Conservation (phyloP, 2,888 invertebrate genomes). For the Deilephila elpenor region DNA sequence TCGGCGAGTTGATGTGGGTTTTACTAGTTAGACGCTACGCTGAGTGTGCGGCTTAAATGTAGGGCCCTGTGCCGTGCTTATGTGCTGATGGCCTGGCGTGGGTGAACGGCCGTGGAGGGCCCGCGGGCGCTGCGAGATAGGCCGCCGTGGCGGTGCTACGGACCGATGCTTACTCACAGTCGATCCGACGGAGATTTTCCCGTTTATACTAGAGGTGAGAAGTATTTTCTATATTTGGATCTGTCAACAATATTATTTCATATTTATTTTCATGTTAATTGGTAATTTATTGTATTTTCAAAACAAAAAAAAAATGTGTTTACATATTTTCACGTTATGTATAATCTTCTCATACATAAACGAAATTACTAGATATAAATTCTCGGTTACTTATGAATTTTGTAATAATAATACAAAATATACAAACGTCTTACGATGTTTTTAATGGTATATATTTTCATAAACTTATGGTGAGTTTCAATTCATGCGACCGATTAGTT, state of each 20-base stretch:
- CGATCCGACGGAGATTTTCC: constrained; percentile 94
- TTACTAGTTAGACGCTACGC: constrained; percentile 64
- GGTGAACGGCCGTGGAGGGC: constrained; percentile 83
- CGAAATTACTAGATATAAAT: too few relatives aligned
- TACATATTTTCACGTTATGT: too few relatives aligned
- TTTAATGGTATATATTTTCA: neutral
- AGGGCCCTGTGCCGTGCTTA: constrained; percentile 66
- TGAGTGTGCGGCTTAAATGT: constrained; percentile 55
- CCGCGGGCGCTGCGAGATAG: constrained; percentile 79
- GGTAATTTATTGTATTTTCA: too few relatives aligned
- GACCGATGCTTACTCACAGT: constrained; percentile 92
- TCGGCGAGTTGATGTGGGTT: constrained; percentile 68
- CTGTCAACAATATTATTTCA: neutral
- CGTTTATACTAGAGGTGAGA: constrained; percentile 90
- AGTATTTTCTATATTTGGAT: constrained; percentile 7
- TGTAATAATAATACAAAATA: neutral
- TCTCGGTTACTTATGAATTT: too few relatives aligned
- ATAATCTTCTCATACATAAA: too few relatives aligned
- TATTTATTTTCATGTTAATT: too few relatives aligned
- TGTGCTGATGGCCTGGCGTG: constrained; percentile 71
- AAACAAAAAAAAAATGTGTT: too few relatives aligned
- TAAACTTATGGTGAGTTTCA: neutral
- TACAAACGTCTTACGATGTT: neutral
- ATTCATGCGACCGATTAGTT: constrained; percentile 22
- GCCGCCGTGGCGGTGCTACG: constrained; percentile 86